Conservation (phyloP, 2,888 invertebrate species). For the Drosophila kambysellisi region DNA sequence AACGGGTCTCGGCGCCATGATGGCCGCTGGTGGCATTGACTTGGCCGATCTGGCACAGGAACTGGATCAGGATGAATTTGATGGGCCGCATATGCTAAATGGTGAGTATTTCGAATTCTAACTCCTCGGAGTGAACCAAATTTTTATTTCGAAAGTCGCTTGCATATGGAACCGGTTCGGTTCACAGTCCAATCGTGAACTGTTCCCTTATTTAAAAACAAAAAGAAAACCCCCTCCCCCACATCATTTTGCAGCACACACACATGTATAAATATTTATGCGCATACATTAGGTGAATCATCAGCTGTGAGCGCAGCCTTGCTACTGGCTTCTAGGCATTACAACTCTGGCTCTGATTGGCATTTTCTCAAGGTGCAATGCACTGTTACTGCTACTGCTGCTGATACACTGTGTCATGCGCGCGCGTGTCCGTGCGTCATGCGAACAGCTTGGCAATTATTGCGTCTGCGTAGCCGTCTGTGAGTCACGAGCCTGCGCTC, state of each 20-base stretch:
- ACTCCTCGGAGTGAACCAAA: not conserved
- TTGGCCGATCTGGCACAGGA: constrained; percentile 88
- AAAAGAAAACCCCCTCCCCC: constrained; percentile 4
- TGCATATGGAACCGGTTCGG: constrained; percentile 13
- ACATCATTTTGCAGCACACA: constrained; percentile 4
- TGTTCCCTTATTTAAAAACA: constrained; percentile 9
- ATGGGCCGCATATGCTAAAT: constrained; percentile 88
- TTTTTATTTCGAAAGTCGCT: not conserved
- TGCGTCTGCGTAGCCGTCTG: constrained; percentile 56
- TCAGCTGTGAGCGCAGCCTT: constrained; percentile 39
- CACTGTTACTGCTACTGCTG: constrained; percentile 21
- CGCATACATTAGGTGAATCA: constrained; percentile 48
- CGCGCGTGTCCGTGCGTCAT: constrained; percentile 50
- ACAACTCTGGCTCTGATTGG: constrained; percentile 7
- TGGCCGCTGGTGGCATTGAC: constrained; percentile 86
- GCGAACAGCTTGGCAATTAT: constrained; percentile 34
- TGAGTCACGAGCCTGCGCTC: constrained; percentile 48
- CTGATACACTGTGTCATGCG: constrained; percentile 21
- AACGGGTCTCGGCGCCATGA: constrained; percentile 85
- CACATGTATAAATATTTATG: not conserved
- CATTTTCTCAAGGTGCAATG: constrained; percentile 50
- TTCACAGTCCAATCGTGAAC: not conserved
- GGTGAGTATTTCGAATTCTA: constrained; percentile 83
- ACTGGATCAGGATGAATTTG: constrained; percentile 89
- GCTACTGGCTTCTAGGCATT: constrained; percentile 35